Evolutionary conservation across 64 coral and sea anemone genomes (phyloP).

Genomic region (Montipora cactus): DNA sequence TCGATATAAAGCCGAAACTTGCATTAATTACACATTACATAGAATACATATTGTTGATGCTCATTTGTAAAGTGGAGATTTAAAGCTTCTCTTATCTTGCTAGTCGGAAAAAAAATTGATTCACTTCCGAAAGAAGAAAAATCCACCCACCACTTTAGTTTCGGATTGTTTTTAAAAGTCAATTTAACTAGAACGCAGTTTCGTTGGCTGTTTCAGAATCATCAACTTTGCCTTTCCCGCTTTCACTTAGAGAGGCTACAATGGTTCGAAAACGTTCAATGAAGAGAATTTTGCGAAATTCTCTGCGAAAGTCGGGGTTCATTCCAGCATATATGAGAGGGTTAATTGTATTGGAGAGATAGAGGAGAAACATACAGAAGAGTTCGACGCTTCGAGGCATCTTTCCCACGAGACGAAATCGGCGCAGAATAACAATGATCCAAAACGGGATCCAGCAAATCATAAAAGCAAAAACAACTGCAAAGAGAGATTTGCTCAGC

Average conservation of each 20-base stretch:
- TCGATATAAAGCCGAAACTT: too few relatives aligned
- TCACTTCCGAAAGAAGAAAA: too few relatives aligned
- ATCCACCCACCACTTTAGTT: too few relatives aligned
- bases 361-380: background rate
- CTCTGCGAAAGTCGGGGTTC: background rate
- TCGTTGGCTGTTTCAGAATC: background rate
- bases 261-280: background rate
- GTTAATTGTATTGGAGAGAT: background rate
- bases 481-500: background rate
- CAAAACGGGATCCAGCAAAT: constrained; percentile 10
- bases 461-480: constrained; percentile 12
- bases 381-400: background rate
- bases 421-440: background rate
- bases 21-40: too few relatives aligned
- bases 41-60: too few relatives aligned
- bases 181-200: too few relatives aligned
- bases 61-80: too few relatives aligned
- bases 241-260: background rate
- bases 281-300: constrained; percentile 10
- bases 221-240: background rate
- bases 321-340: background rate
- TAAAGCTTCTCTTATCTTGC: too few relatives aligned
- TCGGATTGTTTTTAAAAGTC: too few relatives aligned
- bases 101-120: too few relatives aligned
- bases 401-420: background rate